Base-by-base conservation (phyloP, 1,140 invertebrate species). In the Laupala kohalensis region DNA sequence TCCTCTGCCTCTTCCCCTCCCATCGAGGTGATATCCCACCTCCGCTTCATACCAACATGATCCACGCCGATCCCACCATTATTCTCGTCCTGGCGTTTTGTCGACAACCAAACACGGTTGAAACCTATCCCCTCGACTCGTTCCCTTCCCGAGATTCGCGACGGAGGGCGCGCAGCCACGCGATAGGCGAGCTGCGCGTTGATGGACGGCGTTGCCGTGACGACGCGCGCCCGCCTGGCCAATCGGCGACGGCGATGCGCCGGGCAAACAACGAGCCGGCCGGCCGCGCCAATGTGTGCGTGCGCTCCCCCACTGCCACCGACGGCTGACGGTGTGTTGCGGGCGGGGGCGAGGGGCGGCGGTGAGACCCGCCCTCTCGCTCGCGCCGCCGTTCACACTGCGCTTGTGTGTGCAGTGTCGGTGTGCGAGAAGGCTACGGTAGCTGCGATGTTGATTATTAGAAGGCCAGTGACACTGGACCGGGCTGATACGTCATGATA, bases 201-300 rank as follows among this genome's bases (percentile, higher is more conserved):
- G 71, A 72, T 72, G 65, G 71, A 68, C 28, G 65, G 37, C 29
- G 71, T 72, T 62, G 28, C 71, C 71, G 65, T 67, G 71, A n/a
- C 65, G n/a, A 68, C 71, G 71, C 25, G 66, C 19, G 9, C n/a
- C n/a, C 71, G 64, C 23, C 28, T 26, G 65, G 71, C 71, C 71
- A 72, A 72, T 72, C 71, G 65, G 71, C 63, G 71, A 2, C 25
- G 69, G 4, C 25, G 2, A 23, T 6, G 29, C 37, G 25, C 69
- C n/a, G 23, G 9, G 19, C n/a, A 24, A 30, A 4, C 37, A 19
- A 2, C 23, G 13, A 6, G 67, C 13, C 25, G 4, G 23, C 1
- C 25, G 1, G 3, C 25, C 67, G 67, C 13, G 67, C 19, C 15
- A 28, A 29, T 26, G 67, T 2, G 3, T n/a, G 67, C 25, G 67